A percentile compares a stretch with the other conserved stretches of the same genome.
These are phyloP conservation scores for Leptestheria dahalacensis DNA, from an alignment of 1,140 invertebrate genomes.

Conservation along the genomic window DNA sequence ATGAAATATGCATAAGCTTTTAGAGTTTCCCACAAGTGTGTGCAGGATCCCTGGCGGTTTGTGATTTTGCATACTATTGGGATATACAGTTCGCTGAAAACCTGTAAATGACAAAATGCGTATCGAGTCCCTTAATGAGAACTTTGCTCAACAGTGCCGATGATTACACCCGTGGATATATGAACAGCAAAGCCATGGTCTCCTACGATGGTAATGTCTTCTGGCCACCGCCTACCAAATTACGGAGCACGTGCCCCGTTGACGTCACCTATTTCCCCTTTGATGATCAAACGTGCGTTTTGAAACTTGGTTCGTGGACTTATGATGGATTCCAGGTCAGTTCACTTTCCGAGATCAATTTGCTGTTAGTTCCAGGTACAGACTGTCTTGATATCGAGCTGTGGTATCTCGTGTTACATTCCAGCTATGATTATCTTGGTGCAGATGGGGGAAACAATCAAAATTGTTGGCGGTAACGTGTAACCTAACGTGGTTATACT, in stretches of 20 bases:
- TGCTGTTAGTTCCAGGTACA: slow-evolving; percentile 23
- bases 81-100: no score
- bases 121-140: neutral
- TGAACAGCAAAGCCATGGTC: slow-evolving; percentile 37
- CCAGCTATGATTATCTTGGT: no score
- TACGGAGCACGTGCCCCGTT: slow-evolving; percentile 36
- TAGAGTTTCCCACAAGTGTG: no score
- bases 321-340: slow-evolving; percentile 40
- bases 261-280: slow-evolving; percentile 45
- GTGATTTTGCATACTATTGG: no score
- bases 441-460: no score
- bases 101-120: no score
- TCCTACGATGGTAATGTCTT: slow-evolving; percentile 35
- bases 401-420: no score
- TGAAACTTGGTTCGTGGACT: slow-evolving; percentile 46
- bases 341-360: slow-evolving; percentile 27
- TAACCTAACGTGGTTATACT: no score
- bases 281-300: slow-evolving; percentile 40
- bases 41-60: no score
- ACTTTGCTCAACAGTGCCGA: slow-evolving; percentile 30
- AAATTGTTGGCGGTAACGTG: no score
- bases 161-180: slow-evolving; percentile 38
- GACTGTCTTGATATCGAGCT: no score
- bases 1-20: no score
- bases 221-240: slow-evolving; percentile 40